Evolutionary conservation across 2,113 vertebrate species (phyloP).

Genomic region (Sylvilagus bachmani): DNA sequence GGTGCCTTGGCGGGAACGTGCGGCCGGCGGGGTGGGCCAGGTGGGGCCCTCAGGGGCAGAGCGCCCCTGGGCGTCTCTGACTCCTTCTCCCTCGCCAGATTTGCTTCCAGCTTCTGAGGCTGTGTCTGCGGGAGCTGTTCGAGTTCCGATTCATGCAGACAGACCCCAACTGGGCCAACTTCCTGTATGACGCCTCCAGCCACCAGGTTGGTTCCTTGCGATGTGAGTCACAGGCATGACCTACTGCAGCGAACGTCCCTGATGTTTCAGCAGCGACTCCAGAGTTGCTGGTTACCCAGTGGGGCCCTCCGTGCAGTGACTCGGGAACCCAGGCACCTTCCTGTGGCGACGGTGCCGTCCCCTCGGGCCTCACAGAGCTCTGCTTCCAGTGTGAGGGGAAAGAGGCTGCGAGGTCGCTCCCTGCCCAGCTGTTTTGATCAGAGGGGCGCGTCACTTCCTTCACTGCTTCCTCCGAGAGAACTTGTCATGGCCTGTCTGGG

Average conservation of each 20-base stretch:
- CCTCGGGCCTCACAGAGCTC: background rate
- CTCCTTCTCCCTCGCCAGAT: conserved; percentile 86
- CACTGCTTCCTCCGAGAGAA: background rate
- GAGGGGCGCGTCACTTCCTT: background rate
- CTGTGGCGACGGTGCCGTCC: background rate
- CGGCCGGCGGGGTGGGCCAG: background rate
- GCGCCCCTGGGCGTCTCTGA: too few species aligned
- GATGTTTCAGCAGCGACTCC: background rate
- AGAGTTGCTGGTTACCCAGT: too few species aligned
- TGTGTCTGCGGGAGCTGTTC: conserved; percentile 94
- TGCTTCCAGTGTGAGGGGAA: background rate
- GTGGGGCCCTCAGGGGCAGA: background rate
- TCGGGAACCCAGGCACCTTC: background rate
- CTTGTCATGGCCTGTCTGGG: background rate
- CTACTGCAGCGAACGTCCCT: background rate
- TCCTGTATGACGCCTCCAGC: conserved; percentile 92
- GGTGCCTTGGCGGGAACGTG: conserved; percentile 75
- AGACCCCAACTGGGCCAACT: conserved; percentile 97
- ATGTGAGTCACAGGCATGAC: background rate
- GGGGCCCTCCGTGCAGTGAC: background rate
- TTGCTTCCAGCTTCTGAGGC: conserved; percentile 91
- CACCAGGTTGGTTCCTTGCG: conserved; percentile 88
- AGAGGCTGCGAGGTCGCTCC: background rate
- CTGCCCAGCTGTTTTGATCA: background rate
- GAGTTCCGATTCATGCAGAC: conserved; percentile 98